Evolutionary conservation across 1,140 invertebrate genomes (phyloP).

Genomic region (Nylanderia fulva): DNA sequence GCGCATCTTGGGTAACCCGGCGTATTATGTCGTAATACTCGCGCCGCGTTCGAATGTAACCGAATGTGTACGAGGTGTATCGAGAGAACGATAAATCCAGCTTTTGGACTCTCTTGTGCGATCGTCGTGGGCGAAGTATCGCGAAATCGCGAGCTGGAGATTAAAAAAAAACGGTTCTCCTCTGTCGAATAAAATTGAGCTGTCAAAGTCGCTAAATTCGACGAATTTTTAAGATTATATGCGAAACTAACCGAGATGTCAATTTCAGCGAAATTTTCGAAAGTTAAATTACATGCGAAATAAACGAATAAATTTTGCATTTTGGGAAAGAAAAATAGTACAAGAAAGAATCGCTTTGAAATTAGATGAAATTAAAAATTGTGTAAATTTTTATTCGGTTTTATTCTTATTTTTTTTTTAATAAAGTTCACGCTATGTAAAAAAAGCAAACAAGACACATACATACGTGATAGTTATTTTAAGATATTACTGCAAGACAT

Average conservation of each 20-base stretch:
- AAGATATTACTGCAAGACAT: neutral
- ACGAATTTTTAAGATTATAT: neutral
- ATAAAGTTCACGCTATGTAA: neutral
- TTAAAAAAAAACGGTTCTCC: neutral
- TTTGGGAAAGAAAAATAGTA: neutral
- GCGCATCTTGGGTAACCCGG: conserved; percentile 71
- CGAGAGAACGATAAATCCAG: conserved; percentile 31
- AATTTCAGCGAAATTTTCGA: neutral
- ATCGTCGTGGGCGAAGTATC: neutral
- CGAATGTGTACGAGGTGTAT: conserved; percentile 42
- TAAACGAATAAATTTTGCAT: neutral
- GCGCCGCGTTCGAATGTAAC: conserved; percentile 21
- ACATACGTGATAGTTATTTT: conserved; percentile 5
- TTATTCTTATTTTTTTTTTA: neutral
- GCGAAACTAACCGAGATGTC: neutral
- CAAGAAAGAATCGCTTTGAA: neutral
- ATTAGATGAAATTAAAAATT: neutral
- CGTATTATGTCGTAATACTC: conserved; percentile 58
- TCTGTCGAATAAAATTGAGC: no score
- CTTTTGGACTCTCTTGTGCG: conserved; percentile 13
- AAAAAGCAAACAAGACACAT: neutral
- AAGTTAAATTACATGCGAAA: neutral
- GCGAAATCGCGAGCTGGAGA: conserved; percentile 27
- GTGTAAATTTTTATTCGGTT: neutral
- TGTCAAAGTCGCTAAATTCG: neutral